These are phyloP conservation scores for Lagothrix lagotricha DNA, from an alignment of 2,797 vertebrate genomes.

Conservation along the genomic window DNA sequence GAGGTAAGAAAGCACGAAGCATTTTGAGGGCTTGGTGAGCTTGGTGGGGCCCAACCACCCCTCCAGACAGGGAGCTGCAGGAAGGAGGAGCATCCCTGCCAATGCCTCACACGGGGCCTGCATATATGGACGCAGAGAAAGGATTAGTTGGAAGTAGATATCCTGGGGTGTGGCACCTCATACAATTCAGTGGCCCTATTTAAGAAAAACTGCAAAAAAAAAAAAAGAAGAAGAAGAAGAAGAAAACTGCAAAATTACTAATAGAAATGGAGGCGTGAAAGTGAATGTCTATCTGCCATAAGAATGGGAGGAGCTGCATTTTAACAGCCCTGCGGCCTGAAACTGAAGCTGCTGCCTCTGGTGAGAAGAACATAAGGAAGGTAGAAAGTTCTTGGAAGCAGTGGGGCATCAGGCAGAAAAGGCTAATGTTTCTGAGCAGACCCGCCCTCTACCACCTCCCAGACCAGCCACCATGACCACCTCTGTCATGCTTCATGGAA, in stretches of 20 bases:
- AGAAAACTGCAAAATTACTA: background rate
- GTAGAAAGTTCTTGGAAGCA: background rate
- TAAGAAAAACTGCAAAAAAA: background rate
- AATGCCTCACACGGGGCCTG: background rate
- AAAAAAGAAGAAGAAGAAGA: background rate
- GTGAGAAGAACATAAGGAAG: background rate
- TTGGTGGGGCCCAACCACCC: background rate
- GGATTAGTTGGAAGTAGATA: background rate
- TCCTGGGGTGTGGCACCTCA: background rate
- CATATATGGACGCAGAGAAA: fast-evolving
- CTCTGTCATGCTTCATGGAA: background rate
- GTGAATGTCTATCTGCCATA: background rate
- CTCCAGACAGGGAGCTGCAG: background rate
- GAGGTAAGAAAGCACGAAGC: background rate
- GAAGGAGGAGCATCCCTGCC: background rate
- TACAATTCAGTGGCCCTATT: background rate
- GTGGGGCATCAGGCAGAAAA: background rate
- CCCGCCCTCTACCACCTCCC: background rate
- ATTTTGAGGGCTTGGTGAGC: background rate
- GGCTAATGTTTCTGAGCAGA: background rate
- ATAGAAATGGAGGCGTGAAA: background rate
- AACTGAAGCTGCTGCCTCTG: background rate
- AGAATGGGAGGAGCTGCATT: background rate
- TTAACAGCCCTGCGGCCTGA: background rate
- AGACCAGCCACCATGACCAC: background rate